Conservation (phyloP, 2,888 invertebrate genomes). For the Sipunculus nudus region DNA sequence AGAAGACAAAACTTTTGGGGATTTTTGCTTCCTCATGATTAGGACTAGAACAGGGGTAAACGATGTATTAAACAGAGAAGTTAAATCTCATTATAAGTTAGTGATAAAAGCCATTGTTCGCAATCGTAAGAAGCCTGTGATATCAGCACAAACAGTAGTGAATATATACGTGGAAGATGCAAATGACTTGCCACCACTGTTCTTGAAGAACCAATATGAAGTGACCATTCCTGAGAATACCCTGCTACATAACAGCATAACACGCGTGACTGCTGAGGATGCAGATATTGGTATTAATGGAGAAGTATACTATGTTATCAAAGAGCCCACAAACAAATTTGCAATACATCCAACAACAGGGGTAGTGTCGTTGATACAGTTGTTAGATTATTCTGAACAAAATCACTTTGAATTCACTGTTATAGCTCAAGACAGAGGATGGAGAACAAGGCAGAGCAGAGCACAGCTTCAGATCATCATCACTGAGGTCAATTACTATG, state of each 20-base stretch:
- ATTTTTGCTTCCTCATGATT: conserved; percentile 91
- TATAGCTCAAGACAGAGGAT: conserved; percentile 80
- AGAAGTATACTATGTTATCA: conserved; percentile 94
- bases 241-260: conserved; percentile 82
- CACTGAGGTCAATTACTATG: conserved; percentile 81
- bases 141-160: conserved; percentile 67
- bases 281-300: conserved; percentile 96
- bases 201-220: conserved; percentile 88
- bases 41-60: conserved; percentile 87
- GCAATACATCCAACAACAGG: conserved; percentile 94
- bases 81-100: conserved; percentile 83
- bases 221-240: conserved; percentile 88
- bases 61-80: conserved; percentile 91
- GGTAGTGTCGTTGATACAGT: conserved; percentile 82
- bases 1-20: conserved; percentile 87
- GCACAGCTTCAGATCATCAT: conserved; percentile 70
- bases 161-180: conserved; percentile 66
- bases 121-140: conserved; percentile 65
- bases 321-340: conserved; percentile 77
- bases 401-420: conserved; percentile 80
- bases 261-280: conserved; percentile 83
- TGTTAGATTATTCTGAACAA: conserved; percentile 76
- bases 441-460: conserved; percentile 9
- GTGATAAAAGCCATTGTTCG: conserved; percentile 76
- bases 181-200: conserved; percentile 88